Conservation (phyloP, 1,140 invertebrate species). For the Aphis craccivora region DNA sequence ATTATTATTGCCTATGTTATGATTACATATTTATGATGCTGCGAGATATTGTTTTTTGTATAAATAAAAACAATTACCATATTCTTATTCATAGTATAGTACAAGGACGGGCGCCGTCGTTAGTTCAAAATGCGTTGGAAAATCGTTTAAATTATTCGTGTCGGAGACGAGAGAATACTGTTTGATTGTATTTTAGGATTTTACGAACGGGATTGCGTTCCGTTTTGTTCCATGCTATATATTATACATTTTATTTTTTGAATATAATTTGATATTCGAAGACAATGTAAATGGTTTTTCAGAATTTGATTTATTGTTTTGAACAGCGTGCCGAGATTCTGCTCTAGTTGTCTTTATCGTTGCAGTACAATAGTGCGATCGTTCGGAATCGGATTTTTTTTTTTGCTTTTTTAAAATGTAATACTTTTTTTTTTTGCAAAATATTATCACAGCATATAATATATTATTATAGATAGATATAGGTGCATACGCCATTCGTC, state of each 20-base stretch:
- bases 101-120: background rate
- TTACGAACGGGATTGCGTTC: background rate
- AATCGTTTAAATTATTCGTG: background rate
- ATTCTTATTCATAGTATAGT: background rate
- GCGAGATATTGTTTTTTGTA: background rate
- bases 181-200: conserved; percentile 6
- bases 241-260: background rate
- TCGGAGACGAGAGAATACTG: background rate
- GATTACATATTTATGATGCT: too few species aligned
- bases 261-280: background rate
- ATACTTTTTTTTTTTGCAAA: background rate
- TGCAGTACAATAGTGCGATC: background rate
- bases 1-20: background rate
- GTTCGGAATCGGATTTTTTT: background rate
- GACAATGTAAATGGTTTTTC: conserved; percentile 16
- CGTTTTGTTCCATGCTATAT: background rate
- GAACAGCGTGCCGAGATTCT: background rate
- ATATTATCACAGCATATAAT: background rate
- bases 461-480: background rate
- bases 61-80: conserved; percentile 3
- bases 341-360: background rate
- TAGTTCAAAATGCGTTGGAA: background rate
- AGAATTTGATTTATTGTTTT: conserved; percentile 1
- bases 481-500: background rate
- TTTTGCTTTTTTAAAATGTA: background rate